Conservation (phyloP, 92 coral and sea anemone species). For the Pocillopora grandis region DNA sequence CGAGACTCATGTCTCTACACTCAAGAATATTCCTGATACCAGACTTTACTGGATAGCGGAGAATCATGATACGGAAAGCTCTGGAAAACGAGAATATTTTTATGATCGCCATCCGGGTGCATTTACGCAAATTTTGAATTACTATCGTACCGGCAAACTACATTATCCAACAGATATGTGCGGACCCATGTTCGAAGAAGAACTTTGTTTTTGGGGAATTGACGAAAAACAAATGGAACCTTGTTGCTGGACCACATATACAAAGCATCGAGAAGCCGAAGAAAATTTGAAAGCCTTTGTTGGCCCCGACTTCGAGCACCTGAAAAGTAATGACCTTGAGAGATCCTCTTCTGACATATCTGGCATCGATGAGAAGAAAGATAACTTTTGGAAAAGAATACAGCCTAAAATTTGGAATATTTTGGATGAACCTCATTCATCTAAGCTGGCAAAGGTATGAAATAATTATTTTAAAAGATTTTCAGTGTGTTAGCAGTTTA, state of each 20-base stretch:
- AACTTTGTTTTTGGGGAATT: conserved; percentile 86
- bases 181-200: conserved; percentile 91
- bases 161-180: conserved; percentile 92
- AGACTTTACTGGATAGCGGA: conserved; percentile 84
- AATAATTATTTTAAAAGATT: neutral
- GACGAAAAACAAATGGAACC: conserved; percentile 96
- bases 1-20: conserved; percentile 74
- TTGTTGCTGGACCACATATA: conserved; percentile 87
- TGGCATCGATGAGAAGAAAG: conserved; percentile 47
- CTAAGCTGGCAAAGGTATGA: conserved; percentile 78
- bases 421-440: conserved; percentile 82
- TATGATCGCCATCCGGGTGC: conserved; percentile 90
- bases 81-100: conserved; percentile 72
- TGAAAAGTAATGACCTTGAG: conserved; percentile 49
- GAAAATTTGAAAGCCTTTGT: conserved; percentile 85
- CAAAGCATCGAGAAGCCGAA: conserved; percentile 88
- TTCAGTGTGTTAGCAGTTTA: neutral
- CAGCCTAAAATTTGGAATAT: conserved; percentile 81
- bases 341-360: conserved; percentile 41
- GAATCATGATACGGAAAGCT: conserved; percentile 49
- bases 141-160: conserved; percentile 85
- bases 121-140: conserved; percentile 79
- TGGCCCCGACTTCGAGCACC: conserved; percentile 84
- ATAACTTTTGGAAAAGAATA: conserved; percentile 60
- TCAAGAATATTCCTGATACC: conserved; percentile 86